phyloP scores from a whole-genome alignment of 1,140 invertebrate genomes.

The Portunus trituberculatus region DNA sequence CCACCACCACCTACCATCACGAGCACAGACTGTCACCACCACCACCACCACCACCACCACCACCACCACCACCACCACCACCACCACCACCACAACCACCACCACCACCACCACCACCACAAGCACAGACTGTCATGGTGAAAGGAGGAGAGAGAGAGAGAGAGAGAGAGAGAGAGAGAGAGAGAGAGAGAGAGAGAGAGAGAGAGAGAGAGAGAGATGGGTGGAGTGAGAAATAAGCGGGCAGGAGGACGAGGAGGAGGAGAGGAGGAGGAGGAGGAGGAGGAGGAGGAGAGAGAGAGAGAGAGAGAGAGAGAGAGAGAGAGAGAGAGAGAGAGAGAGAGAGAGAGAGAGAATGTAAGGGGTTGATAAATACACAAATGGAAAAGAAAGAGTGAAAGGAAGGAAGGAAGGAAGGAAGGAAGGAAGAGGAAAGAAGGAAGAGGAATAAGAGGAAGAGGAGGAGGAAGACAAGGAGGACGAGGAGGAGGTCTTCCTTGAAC shows the following conservation, averaged over 20 bases:
- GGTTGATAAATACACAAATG: no score
- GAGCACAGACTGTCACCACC: no score
- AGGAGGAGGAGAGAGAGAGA: not conserved
- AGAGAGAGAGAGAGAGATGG: conserved; percentile 3
- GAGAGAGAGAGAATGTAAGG: not conserved
- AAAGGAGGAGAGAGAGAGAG: not conserved
- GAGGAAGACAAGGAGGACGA: no score
- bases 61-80: no score
- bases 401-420: not conserved
- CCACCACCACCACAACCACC: not conserved
- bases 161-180: no score
- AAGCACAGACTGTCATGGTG: not conserved
- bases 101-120: not conserved
- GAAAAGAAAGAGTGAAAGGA: no score
- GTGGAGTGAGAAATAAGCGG: not conserved
- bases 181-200: not conserved
- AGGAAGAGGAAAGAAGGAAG: not conserved
- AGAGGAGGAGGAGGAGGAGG: no score
- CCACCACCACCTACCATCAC: not conserved
- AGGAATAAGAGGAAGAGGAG: no score
- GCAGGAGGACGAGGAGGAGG: not conserved
- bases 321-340: no score
- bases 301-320: no score
- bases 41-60: no score
- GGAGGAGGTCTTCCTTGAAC: not conserved